Base-by-base conservation (phyloP, 2,888 invertebrate species). In the Tiliacea citrago region DNA sequence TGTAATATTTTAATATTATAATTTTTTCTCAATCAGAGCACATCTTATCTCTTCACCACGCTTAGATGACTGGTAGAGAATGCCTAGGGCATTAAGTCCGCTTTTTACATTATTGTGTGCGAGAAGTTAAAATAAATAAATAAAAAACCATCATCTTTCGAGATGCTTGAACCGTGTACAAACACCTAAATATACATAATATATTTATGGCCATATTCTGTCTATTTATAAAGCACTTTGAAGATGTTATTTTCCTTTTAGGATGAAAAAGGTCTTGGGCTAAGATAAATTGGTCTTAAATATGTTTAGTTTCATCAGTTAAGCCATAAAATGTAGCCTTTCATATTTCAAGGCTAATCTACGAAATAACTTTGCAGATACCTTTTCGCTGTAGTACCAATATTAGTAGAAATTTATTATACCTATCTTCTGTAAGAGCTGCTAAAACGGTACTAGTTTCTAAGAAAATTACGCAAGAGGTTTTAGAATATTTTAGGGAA, bases 211-310 rank as follows among this genome's bases (percentile, higher is more conserved):
- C 12, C 9, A 51, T 24, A 51, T 67, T 74, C 13, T 51, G 51
- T 47, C 21, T 39, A 61, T 61, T 61, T 55, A 49, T 42, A 61
- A 61, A 73, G 39, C 60, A 61, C 73, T 75, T 73, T 35, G 42
- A 35, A 29, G 4, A 49, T 6, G 1, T 57, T 67, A 62, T 63
- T 62, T 62, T 67, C 45, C 29, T 42, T 35, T 47, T n/a, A 60
- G 7, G 35, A 42, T 75, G 5, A 3, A 39, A 65, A 65, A 12
- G 47, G 16, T 75, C 12, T 60, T 10, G 35, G 9, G 21, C 42
- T 81, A 60, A 39, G 49, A 61, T 57, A 82, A 58, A 78, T 55
- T 67, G 55, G 5, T 51, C 35, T 29, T 76, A 51, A 47, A 82
- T 53, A 58, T 55, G 18, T 78, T 81, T n/a, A 29, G 29, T 57